A percentile compares a stretch with the other conserved stretches of the same genome.
These are phyloP conservation scores for Troides helena DNA, from an alignment of 2,888 invertebrate species.

Conservation along the genomic window DNA sequence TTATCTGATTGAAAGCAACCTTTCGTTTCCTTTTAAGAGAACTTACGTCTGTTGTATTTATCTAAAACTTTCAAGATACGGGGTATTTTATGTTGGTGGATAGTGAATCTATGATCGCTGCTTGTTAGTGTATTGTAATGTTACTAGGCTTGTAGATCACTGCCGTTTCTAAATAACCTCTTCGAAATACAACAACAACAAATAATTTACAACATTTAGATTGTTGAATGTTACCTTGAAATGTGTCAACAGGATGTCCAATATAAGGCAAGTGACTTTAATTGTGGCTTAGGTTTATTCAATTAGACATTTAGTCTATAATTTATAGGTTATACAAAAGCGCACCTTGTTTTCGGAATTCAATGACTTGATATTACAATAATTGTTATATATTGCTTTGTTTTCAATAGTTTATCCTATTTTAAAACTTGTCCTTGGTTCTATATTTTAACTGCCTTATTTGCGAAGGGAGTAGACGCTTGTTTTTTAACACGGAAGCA, in stretches of 20 bases:
- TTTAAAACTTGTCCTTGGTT: neutral
- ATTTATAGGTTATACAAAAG: slow-evolving; percentile 2
- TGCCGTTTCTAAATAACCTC: neutral
- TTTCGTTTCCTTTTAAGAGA: too few species aligned
- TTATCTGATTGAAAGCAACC: too few species aligned
- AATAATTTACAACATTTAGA: slow-evolving; percentile 5
- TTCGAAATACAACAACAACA: neutral
- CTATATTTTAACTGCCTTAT: too few species aligned
- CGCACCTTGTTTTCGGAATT: slow-evolving; percentile 6
- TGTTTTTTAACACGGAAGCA: neutral
- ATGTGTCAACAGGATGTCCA: slow-evolving; percentile 13
- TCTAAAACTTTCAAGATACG: too few species aligned
- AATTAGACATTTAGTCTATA: slow-evolving; percentile 4
- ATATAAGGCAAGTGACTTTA: slow-evolving; percentile 7
- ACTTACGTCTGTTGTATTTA: too few species aligned
- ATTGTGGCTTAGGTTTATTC: neutral
- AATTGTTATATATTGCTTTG: neutral
- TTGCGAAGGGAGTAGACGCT: neutral
- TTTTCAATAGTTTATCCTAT: neutral
- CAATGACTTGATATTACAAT: neutral
- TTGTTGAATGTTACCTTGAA: neutral
- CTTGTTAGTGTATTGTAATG: too few species aligned
- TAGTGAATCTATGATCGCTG: too few species aligned
- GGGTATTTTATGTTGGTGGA: too few species aligned
- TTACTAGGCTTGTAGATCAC: neutral